These are phyloP conservation scores for Dendroctonus valens DNA, from an alignment of 1,140 invertebrate genomes.

Conservation along the genomic window DNA sequence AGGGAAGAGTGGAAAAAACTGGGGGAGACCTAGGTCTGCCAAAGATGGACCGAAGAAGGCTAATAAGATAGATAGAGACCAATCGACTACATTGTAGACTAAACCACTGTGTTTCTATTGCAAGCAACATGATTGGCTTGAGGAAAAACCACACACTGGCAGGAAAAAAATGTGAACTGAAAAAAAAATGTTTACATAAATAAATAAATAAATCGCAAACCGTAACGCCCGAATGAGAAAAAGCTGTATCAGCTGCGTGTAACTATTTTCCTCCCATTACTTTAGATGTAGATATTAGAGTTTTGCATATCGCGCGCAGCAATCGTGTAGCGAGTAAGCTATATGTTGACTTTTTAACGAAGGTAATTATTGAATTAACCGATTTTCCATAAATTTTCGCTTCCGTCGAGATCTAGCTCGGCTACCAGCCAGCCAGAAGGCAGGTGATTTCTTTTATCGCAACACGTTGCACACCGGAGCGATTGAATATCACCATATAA, in stretches of 20 bases:
- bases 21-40: no score
- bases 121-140: no score
- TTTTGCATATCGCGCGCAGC: constrained; percentile 18
- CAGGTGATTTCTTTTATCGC: constrained; percentile 25
- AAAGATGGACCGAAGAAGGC: no score
- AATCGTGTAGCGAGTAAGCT: constrained; percentile 26
- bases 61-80: no score
- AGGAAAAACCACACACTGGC: no score
- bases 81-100: no score
- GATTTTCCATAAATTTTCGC: constrained; percentile 34
- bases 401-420: constrained; percentile 27
- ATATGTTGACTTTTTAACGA: constrained; percentile 22
- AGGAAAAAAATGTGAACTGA: no score
- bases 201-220: constrained; percentile 1
- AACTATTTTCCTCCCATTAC: constrained; percentile 18
- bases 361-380: constrained; percentile 34
- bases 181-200: background rate
- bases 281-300: constrained; percentile 18
- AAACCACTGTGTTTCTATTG: no score
- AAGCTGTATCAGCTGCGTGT: constrained; percentile 1
- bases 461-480: background rate
- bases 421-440: constrained; percentile 29
- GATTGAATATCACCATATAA: constrained; percentile 11
- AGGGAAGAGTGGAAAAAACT: no score
- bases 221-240: background rate